A percentile compares a stretch with the other conserved stretches of the same genome.
These are phyloP conservation scores for Cryptoleucopteryx plumbea DNA, from an alignment of 2,113 vertebrate genomes.

Conservation along the genomic window DNA sequence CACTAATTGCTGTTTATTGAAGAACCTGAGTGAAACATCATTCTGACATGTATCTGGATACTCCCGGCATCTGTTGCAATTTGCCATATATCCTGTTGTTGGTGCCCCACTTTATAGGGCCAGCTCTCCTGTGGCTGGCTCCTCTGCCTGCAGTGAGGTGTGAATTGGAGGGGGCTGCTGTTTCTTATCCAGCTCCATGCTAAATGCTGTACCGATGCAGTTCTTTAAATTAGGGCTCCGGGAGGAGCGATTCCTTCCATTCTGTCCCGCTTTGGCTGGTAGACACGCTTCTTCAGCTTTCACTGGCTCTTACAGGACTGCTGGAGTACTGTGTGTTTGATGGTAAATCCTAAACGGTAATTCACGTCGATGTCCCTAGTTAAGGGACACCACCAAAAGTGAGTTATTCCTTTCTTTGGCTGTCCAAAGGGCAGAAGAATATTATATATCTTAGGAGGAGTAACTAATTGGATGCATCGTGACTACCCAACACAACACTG, in stretches of 20 bases:
- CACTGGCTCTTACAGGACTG: not conserved
- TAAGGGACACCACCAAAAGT: not conserved
- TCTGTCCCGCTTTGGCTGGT: not conserved
- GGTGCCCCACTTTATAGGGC: not conserved
- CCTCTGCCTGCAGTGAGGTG: not conserved
- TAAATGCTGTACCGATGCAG: not conserved
- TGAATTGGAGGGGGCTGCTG: not conserved
- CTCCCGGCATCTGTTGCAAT: not conserved
- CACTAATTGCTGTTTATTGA: conserved; percentile 36
- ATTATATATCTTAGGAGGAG: not conserved
- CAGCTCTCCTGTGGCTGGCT: not conserved
- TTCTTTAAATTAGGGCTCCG: not conserved
- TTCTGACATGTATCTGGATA: not conserved
- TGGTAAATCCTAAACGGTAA: not conserved
- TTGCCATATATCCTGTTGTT: not conserved
- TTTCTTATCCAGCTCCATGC: not conserved
- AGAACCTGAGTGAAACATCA: not conserved
- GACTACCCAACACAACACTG: not conserved
- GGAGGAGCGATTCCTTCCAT: not conserved
- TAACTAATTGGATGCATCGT: not conserved
- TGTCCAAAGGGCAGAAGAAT: not conserved
- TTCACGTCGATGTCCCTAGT: not conserved
- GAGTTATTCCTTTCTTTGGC: not conserved
- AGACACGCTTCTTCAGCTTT: not conserved
- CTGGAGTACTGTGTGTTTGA: not conserved